A percentile compares a stretch with the other conserved stretches of the same genome.
phyloP scores from a whole-genome alignment of 2,797 vertebrate species.

The Acanthurus lineatus region DNA sequence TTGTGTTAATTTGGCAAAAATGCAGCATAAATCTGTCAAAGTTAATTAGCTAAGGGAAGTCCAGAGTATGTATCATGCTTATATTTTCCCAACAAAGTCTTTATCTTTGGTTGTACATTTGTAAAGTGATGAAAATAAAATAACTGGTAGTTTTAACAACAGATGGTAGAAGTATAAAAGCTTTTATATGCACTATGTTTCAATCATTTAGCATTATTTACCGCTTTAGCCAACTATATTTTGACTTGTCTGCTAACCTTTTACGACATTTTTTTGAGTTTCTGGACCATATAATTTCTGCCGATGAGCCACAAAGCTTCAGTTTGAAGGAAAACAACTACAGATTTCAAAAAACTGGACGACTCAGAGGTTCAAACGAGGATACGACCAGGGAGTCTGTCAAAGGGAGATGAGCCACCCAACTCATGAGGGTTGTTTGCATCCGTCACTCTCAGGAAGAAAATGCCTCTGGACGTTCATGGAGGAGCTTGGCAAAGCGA shows the following conservation, averaged over 20 bases:
- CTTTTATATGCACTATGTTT: not conserved
- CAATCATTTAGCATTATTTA: not conserved
- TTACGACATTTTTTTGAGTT: too few species aligned
- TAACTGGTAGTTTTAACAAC: not conserved
- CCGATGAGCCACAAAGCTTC: not conserved
- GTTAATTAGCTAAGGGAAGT: not conserved
- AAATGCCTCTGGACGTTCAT: constrained; percentile 53
- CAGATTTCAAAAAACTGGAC: constrained; percentile 11
- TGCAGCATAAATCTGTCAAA: not conserved
- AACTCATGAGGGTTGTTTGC: constrained; percentile 49
- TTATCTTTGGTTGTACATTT: not conserved
- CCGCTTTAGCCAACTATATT: not conserved
- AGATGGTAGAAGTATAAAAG: not conserved
- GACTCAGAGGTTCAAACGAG: constrained; percentile 59
- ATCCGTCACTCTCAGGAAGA: constrained; percentile 62
- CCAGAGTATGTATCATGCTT: not conserved
- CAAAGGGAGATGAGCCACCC: constrained; percentile 37
- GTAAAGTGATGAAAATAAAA: not conserved
- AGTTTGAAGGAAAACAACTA: not conserved
- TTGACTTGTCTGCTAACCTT: not conserved
- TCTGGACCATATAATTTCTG: not conserved
- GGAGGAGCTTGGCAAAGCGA: constrained; percentile 57
- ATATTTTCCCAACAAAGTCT: not conserved
- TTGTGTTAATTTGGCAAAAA: not conserved
- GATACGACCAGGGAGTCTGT: constrained; percentile 48